Base-by-base conservation (phyloP, 2,888 invertebrate genomes). In the Chymomyza caudatula region DNA sequence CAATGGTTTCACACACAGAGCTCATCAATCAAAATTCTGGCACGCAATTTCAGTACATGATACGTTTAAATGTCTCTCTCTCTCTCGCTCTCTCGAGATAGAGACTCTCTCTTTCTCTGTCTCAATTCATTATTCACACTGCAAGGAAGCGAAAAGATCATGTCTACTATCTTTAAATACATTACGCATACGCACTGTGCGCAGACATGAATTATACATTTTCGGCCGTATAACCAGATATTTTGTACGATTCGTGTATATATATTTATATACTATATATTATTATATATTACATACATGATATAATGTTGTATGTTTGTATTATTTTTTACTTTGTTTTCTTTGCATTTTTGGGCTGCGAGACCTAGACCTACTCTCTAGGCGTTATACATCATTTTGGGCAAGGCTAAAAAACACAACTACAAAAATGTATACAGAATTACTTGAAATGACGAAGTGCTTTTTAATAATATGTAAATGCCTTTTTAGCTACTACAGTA, bases 291-390 rank as follows among this genome's bases (percentile, higher is more conserved):
- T 44, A 44, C 1, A 11, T n/a, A 15, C 15, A 44, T 44, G n/a
- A n/a, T n/a, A n/a, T n/a, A n/a, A n/a, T n/a, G n/a, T n/a, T n/a
- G 15, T 15, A 44, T 44, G n/a, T 44, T 44, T 44, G 8, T 44
- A 44, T 44, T 44, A 44, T 44, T 44, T 44, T 17, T 43, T 43
- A 37, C 37, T 37, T 37, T 6, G 4, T 17, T 19, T 19, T 47
- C 19, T 17, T 17, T 17, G 47, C 47, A 47, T 66, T 37, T 70
- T 53, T 56, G 47, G 20, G 65, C 65, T 65, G 61, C 61, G 63
- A 63, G 73, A 76, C 74, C 74, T 76, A 76, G 74, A 74, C 74
- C 74, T 62, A 76, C 59, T 64, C 63, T 57, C 49, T 55, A 70
- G 11, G 5, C 29, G 13, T n/a, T 51, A 51, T 22, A 51, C 13